Base-by-base conservation (phyloP, 2,113 vertebrate species). In the Phocoena phocoena region DNA sequence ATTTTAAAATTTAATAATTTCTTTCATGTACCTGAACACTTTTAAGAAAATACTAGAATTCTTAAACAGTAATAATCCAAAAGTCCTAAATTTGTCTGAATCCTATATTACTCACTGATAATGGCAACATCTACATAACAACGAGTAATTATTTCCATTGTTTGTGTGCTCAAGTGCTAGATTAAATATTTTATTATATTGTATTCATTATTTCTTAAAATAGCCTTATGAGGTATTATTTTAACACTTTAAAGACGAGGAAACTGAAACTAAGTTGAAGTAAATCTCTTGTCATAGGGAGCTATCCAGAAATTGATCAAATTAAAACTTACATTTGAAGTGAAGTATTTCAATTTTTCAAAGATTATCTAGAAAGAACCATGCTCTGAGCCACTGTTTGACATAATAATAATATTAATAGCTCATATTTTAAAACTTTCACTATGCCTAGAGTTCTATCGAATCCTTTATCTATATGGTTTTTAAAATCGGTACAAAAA, bases 301-400 rank as follows among this genome's bases (percentile, higher is more conserved):
- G 0, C 18, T 87, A 6, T 9, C 41, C 8, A 71, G 41, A 17
- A 96, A 33, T 65, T 18, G 2, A 38, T 58, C 11, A 88, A 95
- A 86, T 83, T 65, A 92, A 88, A 94, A 83, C 83, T 60, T 58
- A 68, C 23, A 76, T 84, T 88, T 88, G 28, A 88, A 88, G 14
- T 73, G 50, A 85, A 96, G 26, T 55, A 74, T 44, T 74, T 85
- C 6, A 77, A 77, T n/a, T 26, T 71, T 41, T 33, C 44, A 12
- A 47, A 50, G 11, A 44, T 58, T 92, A 93, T 58, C 41, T 9
- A 58, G 23, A 88, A 73, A 88, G 3, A 93, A 26, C 7, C 28
- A 53, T 15, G 26, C 0, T 71, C 58, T 63, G 58, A 10, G 28
- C 13, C n/a, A 74, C 76, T 70, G 3, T 47, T 80, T 90, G 20